Evolutionary conservation across 2,888 invertebrate genomes (phyloP).

Genomic region (Alloplasta piceator): DNA sequence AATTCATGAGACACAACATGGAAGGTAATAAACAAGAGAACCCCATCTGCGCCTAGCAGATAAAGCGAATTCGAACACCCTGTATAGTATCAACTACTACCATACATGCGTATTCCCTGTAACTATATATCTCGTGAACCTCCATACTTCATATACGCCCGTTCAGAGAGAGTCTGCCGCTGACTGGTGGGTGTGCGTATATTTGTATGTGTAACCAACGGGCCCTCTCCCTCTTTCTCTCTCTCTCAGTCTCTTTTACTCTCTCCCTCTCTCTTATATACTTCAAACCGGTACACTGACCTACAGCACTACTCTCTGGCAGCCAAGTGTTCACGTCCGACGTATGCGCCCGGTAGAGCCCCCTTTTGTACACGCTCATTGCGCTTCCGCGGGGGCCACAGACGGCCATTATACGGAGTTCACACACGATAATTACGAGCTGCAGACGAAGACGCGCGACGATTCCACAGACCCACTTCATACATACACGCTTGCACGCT

Average conservation of each 20-base stretch:
- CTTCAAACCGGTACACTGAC: constrained; percentile 77
- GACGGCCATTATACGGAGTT: constrained; percentile 74
- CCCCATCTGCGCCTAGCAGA: too few relatives aligned
- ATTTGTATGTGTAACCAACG: constrained; percentile 62
- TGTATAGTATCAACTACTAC: constrained; percentile 8
- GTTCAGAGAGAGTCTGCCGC: constrained; percentile 44
- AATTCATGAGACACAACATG: too few relatives aligned
- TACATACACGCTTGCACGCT: neutral
- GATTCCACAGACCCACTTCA: constrained; percentile 29
- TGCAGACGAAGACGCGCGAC: constrained; percentile 53
- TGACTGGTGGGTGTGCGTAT: constrained; percentile 64
- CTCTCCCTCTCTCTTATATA: constrained; percentile 52
- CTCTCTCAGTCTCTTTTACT: constrained; percentile 52
- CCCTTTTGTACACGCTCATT: constrained; percentile 68
- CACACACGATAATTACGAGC: constrained; percentile 74
- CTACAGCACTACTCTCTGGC: constrained; percentile 65
- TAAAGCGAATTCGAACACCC: neutral
- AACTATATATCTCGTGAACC: neutral
- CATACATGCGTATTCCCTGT: constrained; percentile 1
- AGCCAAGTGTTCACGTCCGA: constrained; percentile 49
- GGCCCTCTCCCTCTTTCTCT: constrained; percentile 58
- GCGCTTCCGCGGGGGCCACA: constrained; percentile 58
- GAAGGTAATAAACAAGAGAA: too few relatives aligned
- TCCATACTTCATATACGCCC: constrained; percentile 22
- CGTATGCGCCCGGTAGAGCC: constrained; percentile 28